phyloP scores from a whole-genome alignment of 2,113 vertebrate genomes.

The Catharus bicknelli region DNA sequence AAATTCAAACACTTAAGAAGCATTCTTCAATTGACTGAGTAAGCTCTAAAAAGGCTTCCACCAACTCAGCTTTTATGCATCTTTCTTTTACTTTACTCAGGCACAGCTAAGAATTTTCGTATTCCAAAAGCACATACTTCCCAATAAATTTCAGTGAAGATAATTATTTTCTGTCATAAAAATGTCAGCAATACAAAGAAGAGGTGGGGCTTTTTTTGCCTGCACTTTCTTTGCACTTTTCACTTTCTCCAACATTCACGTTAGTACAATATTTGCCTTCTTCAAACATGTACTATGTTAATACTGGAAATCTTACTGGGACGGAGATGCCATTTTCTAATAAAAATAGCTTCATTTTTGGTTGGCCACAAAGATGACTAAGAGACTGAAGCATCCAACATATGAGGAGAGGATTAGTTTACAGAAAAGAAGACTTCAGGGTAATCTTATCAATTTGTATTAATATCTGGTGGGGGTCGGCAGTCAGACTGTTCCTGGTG shows the following conservation, averaged over 20 bases:
- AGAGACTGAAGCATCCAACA: not conserved
- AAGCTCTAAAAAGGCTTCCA: not conserved
- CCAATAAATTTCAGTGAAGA: not conserved
- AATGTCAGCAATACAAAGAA: not conserved
- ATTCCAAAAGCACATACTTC: not conserved
- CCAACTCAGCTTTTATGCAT: not conserved
- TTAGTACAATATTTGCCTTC: not conserved
- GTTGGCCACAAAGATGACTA: not conserved
- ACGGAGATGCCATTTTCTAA: not conserved
- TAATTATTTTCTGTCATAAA: not conserved
- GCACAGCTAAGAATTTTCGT: not conserved
- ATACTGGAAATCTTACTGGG: not conserved
- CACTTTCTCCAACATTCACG: not conserved
- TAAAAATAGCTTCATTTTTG: not conserved
- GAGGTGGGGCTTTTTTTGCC: not conserved
- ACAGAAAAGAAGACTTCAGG: not conserved
- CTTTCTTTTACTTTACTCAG: not conserved
- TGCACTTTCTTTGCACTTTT: not conserved
- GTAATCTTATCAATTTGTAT: not conserved
- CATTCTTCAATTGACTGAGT: not conserved
- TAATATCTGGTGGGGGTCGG: not conserved
- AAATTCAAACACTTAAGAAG: slow-evolving; percentile 4
- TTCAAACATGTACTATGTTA: not conserved
- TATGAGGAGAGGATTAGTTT: not conserved
- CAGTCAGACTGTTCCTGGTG: not conserved